Evolutionary conservation across 1,140 invertebrate species (phyloP).

Genomic region (Limonius californicus): DNA sequence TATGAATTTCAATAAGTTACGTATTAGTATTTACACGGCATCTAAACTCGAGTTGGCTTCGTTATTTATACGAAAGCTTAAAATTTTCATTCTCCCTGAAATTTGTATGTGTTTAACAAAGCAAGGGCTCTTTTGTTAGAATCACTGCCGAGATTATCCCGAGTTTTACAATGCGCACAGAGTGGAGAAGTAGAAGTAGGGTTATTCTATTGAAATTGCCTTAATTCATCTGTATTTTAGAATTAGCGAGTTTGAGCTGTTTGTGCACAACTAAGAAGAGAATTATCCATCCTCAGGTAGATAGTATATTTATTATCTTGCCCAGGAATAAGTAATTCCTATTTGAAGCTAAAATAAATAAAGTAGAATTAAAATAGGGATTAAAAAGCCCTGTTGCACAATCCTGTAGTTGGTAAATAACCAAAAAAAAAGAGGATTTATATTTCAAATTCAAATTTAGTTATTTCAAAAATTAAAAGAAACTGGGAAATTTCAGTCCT

Average conservation of each 20-base stretch:
- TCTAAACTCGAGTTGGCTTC: conserved; percentile 15
- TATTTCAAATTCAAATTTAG: no score
- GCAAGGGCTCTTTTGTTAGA: conserved; percentile 23
- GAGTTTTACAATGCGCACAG: conserved; percentile 1
- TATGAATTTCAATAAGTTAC: conserved; percentile 40
- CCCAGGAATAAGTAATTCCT: no score
- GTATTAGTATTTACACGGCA: conserved; percentile 35
- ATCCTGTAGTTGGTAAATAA: no score
- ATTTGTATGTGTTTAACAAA: conserved; percentile 36
- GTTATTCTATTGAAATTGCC: not conserved
- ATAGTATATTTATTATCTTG: no score
- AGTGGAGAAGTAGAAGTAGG: not conserved
- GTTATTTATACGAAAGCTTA: conserved; percentile 35
- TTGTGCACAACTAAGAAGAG: not conserved
- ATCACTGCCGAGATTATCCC: conserved; percentile 3
- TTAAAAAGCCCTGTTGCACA: no score
- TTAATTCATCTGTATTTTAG: not conserved
- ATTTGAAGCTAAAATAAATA: no score
- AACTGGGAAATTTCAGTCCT: no score
- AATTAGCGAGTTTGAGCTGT: not conserved
- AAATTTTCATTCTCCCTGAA: conserved; percentile 31
- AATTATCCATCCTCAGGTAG: no score
- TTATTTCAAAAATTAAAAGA: no score
- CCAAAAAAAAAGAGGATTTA: no score
- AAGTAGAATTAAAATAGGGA: no score